These are phyloP conservation scores for Coregonus sp. DNA, from an alignment of 2,797 vertebrate species.

Conservation along the genomic window DNA sequence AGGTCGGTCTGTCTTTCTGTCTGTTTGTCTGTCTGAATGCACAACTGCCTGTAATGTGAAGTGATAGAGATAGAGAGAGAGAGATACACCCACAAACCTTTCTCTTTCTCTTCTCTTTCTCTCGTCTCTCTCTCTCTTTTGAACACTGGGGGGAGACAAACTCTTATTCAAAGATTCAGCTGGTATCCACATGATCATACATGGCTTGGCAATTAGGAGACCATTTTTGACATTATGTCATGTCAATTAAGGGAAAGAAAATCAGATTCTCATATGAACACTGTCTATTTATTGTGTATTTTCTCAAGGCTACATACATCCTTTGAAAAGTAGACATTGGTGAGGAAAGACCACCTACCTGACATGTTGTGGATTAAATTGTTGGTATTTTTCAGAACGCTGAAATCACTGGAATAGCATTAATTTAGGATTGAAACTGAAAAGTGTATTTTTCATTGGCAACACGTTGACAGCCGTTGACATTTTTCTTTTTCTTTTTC, in stretches of 20 bases:
- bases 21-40: too few relatives aligned
- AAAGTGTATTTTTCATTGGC: neutral
- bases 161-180: slow-evolving; percentile 17
- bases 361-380: too few relatives aligned
- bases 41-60: too few relatives aligned
- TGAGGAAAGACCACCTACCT: too few relatives aligned
- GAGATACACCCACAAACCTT: too few relatives aligned
- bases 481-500: neutral
- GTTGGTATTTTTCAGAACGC: too few relatives aligned
- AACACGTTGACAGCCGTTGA: neutral
- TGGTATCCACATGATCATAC: slow-evolving; percentile 1
- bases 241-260: slow-evolving; percentile 22
- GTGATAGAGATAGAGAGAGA: neutral
- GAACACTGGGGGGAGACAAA: slow-evolving; percentile 71
- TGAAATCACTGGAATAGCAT: neutral
- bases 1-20: neutral
- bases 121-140: neutral
- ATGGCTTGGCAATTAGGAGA: slow-evolving; percentile 20
- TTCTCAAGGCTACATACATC: neutral
- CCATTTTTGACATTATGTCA: slow-evolving; percentile 34
- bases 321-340: slow-evolving; percentile 1
- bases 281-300: neutral
- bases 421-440: neutral
- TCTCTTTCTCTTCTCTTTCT: neutral
- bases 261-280: neutral